These are phyloP conservation scores for Lampris megalopsis DNA, from an alignment of 2,113 vertebrate genomes.

Conservation along the genomic window DNA sequence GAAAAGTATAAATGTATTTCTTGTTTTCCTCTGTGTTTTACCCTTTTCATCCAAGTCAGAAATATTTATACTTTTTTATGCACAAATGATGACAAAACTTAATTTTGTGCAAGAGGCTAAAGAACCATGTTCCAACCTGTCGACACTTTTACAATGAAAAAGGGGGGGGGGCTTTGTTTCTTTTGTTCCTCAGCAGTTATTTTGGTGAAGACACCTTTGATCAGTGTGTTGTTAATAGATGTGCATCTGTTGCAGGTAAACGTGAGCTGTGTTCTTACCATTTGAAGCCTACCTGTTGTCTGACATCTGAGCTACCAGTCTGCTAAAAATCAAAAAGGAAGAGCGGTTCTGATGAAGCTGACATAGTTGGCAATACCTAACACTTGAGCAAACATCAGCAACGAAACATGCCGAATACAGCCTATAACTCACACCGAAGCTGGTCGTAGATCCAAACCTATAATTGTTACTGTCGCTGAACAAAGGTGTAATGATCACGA, in stretches of 20 bases:
- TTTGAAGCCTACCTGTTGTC: neutral
- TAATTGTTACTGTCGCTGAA: conserved; percentile 12
- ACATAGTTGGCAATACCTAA: conserved; percentile 15
- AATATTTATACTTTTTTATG: neutral
- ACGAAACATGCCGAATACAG: conserved; percentile 22
- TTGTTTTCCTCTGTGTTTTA: neutral
- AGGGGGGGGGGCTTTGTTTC: neutral
- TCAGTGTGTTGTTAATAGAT: neutral
- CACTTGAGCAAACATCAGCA: conserved; percentile 20
- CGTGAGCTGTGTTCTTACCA: neutral
- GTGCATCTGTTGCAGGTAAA: neutral
- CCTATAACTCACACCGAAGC: conserved; percentile 16
- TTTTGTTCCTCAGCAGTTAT: conserved; percentile 14
- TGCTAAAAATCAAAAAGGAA: conserved; percentile 12
- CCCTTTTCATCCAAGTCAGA: neutral
- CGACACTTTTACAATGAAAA: neutral
- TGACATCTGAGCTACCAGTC: conserved; percentile 36
- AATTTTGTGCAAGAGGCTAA: neutral
- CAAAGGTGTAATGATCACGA: conserved; percentile 6
- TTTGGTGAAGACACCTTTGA: neutral
- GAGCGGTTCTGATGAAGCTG: conserved; percentile 12
- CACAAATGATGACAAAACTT: neutral
- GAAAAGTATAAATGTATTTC: too few relatives aligned
- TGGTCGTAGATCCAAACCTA: conserved; percentile 42
- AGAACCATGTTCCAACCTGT: neutral